Conservation (phyloP, 2,797 vertebrate species). For the Pantherophis alleghaniensis region DNA sequence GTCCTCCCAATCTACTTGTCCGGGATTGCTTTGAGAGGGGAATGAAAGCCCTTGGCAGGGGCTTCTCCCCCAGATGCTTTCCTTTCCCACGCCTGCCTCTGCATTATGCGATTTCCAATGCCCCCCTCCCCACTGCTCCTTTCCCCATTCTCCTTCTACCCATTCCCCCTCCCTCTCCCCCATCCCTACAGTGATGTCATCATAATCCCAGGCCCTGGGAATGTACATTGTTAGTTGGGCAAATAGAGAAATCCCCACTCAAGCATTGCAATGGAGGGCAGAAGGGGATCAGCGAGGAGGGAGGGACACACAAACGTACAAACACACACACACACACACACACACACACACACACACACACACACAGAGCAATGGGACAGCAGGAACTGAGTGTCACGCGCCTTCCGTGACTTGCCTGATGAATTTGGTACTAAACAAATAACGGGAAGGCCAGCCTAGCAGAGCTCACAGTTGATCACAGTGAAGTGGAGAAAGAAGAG, state of each 20-base stretch:
- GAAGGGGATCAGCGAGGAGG: constrained; percentile 80
- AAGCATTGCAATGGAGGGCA: constrained; percentile 91
- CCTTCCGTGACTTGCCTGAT: constrained; percentile 67
- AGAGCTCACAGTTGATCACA: constrained; percentile 55
- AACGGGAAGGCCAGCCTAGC: constrained; percentile 47
- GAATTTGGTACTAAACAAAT: constrained; percentile 70
- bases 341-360: too few relatives aligned
- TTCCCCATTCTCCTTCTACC: constrained; percentile 36
- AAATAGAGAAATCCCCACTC: constrained; percentile 96
- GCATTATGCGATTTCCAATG: constrained; percentile 51
- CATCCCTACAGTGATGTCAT: constrained; percentile 58
- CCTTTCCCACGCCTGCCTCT: constrained; percentile 65
- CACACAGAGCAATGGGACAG: constrained; percentile 34
- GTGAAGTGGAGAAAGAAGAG: constrained; percentile 29
- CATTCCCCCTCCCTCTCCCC: constrained; percentile 50
- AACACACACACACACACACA: neutral
- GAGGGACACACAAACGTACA: constrained; percentile 50
- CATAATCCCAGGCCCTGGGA: constrained; percentile 63
- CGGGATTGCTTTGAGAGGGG: constrained; percentile 59
- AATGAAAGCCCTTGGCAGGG: constrained; percentile 65
- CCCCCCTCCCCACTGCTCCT: constrained; percentile 26
- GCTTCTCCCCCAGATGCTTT: constrained; percentile 62
- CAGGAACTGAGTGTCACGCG: constrained; percentile 39
- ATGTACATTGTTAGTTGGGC: constrained; percentile 68
- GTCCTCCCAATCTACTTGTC: constrained; percentile 1